phyloP scores from a whole-genome alignment of 2,113 vertebrate genomes.

The Tympanuchus pallidicinctus region DNA sequence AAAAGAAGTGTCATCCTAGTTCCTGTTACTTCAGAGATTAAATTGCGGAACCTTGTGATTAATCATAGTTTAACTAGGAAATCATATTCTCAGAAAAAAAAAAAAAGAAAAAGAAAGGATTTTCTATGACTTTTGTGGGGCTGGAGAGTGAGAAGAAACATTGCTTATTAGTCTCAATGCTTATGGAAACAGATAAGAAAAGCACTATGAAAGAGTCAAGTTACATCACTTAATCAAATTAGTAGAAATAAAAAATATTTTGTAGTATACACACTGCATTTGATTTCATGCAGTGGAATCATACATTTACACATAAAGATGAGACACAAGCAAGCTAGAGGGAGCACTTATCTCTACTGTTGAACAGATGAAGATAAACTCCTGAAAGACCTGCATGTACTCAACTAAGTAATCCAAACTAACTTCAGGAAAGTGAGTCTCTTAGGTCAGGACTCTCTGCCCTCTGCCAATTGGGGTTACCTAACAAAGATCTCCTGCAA shows the following conservation, averaged over 20 bases:
- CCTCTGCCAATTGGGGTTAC: background rate
- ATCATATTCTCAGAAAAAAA: background rate
- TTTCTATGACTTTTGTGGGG: rapidly evolving
- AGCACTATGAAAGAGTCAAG: background rate
- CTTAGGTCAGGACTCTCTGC: background rate
- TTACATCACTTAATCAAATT: background rate
- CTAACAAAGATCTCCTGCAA: background rate
- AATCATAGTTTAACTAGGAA: background rate
- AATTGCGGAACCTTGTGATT: background rate
- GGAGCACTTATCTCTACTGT: background rate
- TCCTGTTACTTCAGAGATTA: background rate
- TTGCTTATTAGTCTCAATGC: background rate
- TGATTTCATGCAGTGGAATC: background rate
- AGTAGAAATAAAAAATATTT: background rate
- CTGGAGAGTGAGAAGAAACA: background rate
- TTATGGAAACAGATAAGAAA: background rate
- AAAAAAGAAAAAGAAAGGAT: background rate
- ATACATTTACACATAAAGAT: background rate
- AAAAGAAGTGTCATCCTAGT: background rate
- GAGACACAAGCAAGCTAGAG: background rate
- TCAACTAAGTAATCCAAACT: background rate
- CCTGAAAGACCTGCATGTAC: background rate
- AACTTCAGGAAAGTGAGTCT: background rate
- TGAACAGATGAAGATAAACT: background rate
- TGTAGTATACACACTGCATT: background rate